Conservation (phyloP, 2,797 vertebrate species). For the Pterois miles region DNA sequence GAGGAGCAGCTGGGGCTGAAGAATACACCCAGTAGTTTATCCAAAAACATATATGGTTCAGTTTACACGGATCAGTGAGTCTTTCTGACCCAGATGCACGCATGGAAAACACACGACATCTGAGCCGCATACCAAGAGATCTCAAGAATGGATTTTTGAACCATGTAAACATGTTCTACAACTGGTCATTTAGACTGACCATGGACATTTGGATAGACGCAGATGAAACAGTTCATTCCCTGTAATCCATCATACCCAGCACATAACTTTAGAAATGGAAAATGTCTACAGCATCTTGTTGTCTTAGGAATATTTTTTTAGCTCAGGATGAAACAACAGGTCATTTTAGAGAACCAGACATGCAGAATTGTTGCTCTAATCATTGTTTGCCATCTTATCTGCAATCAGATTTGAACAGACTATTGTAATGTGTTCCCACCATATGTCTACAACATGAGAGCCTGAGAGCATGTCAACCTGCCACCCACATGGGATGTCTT, state of each 20-base stretch:
- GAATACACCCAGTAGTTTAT: neutral
- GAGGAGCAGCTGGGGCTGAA: constrained; percentile 4
- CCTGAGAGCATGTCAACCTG: constrained; percentile 34
- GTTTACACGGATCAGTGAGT: neutral
- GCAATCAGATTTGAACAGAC: neutral
- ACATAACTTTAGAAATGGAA: neutral
- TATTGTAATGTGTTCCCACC: neutral
- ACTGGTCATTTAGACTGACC: neutral
- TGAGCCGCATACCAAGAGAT: neutral
- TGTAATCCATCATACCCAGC: neutral
- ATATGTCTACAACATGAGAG: neutral
- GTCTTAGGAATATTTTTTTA: neutral
- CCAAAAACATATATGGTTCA: constrained; percentile 1
- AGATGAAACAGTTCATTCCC: neutral
- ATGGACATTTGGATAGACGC: neutral
- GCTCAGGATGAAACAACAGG: neutral
- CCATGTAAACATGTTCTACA: neutral
- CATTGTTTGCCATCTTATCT: neutral
- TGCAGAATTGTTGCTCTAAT: neutral
- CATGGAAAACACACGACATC: neutral
- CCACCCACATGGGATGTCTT: constrained; percentile 57
- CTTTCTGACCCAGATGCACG: neutral
- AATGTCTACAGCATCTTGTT: neutral
- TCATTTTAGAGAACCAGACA: neutral
- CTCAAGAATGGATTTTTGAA: neutral